A percentile compares a stretch with the other conserved stretches of the same genome.
Conservation (phyloP, 30 jellyfish, hydroid and myxozoan species). For the Hydractinia symbiolongicarpus region DNA sequence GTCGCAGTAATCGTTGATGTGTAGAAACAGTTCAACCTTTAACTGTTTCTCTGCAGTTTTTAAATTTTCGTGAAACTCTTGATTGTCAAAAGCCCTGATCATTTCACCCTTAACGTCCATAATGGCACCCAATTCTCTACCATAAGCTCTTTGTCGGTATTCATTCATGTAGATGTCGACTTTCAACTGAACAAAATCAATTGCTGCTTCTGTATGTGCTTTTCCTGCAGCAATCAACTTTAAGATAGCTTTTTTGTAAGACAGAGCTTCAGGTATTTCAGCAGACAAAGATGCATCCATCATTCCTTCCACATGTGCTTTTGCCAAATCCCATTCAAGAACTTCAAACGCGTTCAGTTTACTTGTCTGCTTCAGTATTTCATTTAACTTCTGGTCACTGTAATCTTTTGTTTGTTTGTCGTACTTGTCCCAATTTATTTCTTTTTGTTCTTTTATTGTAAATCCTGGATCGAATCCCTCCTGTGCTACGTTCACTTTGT, state of each 20-base stretch:
- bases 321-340: background rate
- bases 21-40: background rate
- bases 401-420: no score
- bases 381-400: background rate
- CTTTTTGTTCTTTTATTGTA: background rate
- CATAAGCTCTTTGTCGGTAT: background rate
- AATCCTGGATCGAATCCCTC: background rate
- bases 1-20: background rate
- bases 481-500: background rate
- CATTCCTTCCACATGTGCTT: background rate
- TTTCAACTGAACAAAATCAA: background rate
- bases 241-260: background rate
- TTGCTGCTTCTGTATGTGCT: background rate
- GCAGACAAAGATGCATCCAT: conserved; percentile 1
- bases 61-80: background rate
- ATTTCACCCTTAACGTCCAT: background rate
- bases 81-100: background rate
- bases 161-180: background rate
- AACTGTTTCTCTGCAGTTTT: background rate
- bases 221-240: background rate
- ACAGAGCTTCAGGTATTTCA: background rate
- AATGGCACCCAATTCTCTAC: background rate
- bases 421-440: background rate
- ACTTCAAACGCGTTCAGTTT: background rate
- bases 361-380: background rate